Evolutionary conservation across 2,113 vertebrate genomes (phyloP).

Genomic region (Kobus ellipsiprymnus): DNA sequence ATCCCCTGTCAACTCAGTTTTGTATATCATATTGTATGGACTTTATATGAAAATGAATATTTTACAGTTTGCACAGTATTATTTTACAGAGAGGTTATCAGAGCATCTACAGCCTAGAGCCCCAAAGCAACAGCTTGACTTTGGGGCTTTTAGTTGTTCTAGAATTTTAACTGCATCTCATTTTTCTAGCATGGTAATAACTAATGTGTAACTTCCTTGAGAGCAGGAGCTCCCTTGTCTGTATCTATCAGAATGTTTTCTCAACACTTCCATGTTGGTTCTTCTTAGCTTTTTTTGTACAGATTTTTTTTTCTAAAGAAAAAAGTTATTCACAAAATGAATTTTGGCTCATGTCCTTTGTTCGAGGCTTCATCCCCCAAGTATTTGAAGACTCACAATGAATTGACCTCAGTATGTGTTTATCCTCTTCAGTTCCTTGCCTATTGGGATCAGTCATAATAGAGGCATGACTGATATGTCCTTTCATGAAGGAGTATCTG

Average conservation of each 20-base stretch:
- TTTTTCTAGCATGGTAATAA: conserved; percentile 83
- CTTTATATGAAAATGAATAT: conserved; percentile 77
- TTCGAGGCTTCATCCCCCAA: not conserved
- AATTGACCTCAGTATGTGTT: not conserved
- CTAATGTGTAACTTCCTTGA: conserved; percentile 75
- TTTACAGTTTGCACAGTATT: conserved; percentile 76
- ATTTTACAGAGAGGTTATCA: conserved; percentile 59
- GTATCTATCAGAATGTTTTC: conserved; percentile 80
- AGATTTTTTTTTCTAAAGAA: conserved; percentile 79
- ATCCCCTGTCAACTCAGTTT: conserved; percentile 63
- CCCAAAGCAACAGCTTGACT: conserved; percentile 70
- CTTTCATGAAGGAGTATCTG: not conserved
- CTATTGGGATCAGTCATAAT: not conserved
- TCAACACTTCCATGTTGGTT: conserved; percentile 76
- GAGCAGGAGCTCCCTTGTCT: conserved; percentile 73
- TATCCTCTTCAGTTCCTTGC: not conserved
- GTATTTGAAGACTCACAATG: not conserved
- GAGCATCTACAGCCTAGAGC: conserved; percentile 37
- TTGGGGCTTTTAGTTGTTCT: conserved; percentile 72
- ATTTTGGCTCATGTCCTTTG: conserved; percentile 69
- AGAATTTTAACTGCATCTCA: conserved; percentile 77
- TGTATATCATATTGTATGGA: conserved; percentile 69
- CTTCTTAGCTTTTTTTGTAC: conserved; percentile 81
- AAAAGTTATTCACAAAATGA: conserved; percentile 73
- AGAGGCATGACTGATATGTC: not conserved